Base-by-base conservation (phyloP, 2,797 vertebrate species). In the Acridotheres tristis region DNA sequence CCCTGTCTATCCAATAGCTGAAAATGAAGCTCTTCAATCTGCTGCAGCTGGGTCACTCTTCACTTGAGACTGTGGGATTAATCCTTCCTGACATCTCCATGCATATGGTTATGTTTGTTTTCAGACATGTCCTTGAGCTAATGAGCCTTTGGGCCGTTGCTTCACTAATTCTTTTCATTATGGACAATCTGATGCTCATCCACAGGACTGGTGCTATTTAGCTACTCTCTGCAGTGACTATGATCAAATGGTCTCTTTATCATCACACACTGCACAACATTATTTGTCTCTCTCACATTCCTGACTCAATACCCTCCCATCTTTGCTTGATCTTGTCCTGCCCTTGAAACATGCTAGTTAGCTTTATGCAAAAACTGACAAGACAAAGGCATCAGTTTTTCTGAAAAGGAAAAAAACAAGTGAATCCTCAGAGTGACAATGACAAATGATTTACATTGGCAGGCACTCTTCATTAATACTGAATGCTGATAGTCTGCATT, bases 1-100 rank as follows among this genome's bases (percentile, higher is more conserved):
- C 69, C 42, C 32, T 47, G 3, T 85, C 25, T 77, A 20, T 59
- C 25, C 75, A 85, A 1, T 30, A 62, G 55, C 18, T 85, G 68
- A 48, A 82, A 91, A 83, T 32, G 11, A 85, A 91, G 53, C 54
- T 87, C 34, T 74, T 43, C 29, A 57, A 16, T 51, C 40, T 57
- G 68, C 75, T 84, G 73, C 69, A 94, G 66, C 79, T 93, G 66
- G 58, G 55, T 90, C 42, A 36, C 45, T 95, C 47, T 53, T 85
- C 85, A 29, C 85, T 80, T 83, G 87, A 74, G 62, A 62, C 15
- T 2, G 6, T 53, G 79, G 62, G 58, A 91, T 94, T 96, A 91
- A 92, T 96, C 43, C 81, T 91, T 89, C 45, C 63, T 86, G 92
- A 86, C 88, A 93, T 90, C 69, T 86, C 66, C 66, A 88, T 84